Conservation (phyloP, 92 coral and sea anemone species). For the Chrysogorgia sp. region DNA sequence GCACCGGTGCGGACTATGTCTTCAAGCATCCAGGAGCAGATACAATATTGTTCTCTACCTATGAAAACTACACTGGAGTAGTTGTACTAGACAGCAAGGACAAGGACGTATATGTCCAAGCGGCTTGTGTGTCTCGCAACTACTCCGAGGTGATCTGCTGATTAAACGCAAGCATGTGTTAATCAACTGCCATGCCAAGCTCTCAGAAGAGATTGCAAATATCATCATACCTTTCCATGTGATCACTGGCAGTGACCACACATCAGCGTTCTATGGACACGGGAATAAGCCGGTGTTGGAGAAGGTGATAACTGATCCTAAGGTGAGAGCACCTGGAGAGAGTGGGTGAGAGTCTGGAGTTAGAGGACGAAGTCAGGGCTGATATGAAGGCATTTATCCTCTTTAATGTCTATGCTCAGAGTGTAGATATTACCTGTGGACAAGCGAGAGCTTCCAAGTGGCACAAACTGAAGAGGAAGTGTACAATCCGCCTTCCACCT, state of each 20-base stretch:
- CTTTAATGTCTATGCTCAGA: constrained; percentile 31
- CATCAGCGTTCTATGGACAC: constrained; percentile 47
- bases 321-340: constrained; percentile 32
- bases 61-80: constrained; percentile 27
- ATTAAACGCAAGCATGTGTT: constrained; percentile 39
- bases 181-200: constrained; percentile 27
- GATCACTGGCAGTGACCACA: constrained; percentile 45
- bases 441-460: constrained; percentile 47
- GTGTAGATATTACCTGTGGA: constrained; percentile 35
- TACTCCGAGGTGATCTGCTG: constrained; percentile 37
- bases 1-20: constrained; percentile 38
- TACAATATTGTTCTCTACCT: constrained; percentile 36
- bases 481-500: constrained; percentile 41
- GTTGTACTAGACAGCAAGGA: constrained; percentile 49
- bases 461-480: constrained; percentile 36
- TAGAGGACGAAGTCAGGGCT: constrained; percentile 39
- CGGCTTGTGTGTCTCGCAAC: constrained; percentile 32
- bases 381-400: constrained; percentile 34
- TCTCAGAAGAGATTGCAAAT: constrained; percentile 31
- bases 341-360: constrained; percentile 40
- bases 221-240: constrained; percentile 41
- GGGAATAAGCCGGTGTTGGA: constrained; percentile 41
- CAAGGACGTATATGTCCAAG: constrained; percentile 51
- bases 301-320: constrained; percentile 31
- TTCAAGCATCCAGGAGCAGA: constrained; percentile 43